phyloP scores from a whole-genome alignment of 2,888 invertebrate genomes.

The Calameuta filiformis region DNA sequence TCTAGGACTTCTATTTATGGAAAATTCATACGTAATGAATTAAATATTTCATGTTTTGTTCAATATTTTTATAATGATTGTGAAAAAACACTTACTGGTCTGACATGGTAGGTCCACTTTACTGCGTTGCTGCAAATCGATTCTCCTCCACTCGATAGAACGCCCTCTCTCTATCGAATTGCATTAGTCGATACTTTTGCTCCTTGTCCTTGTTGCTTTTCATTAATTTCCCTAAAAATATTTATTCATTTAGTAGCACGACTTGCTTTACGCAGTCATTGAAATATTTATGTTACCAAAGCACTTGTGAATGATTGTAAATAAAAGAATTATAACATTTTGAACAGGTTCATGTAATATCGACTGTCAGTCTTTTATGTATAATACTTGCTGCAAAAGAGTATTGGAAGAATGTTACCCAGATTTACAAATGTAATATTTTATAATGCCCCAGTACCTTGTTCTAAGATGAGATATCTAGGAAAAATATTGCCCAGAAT shows the following conservation, averaged over 20 bases:
- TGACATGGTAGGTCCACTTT: conserved; percentile 47
- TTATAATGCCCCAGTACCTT: not conserved
- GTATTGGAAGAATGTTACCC: not conserved
- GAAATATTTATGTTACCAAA: not conserved
- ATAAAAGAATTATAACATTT: not conserved
- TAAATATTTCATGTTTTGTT: conserved; percentile 5
- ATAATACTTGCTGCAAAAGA: not conserved
- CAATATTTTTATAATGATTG: conserved; percentile 9
- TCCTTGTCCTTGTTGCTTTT: not conserved
- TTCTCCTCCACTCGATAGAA: conserved; percentile 15
- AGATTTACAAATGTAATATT: not conserved
- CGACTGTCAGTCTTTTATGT: not conserved
- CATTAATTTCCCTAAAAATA: not conserved
- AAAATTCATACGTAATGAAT: not conserved
- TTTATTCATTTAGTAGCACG: not conserved
- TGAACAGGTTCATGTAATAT: not conserved
- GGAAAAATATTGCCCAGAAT: not conserved
- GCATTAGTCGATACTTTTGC: not conserved
- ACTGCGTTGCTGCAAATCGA: conserved; percentile 22
- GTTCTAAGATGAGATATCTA: not conserved
- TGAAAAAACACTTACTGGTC: conserved; percentile 53
- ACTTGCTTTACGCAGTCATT: not conserved
- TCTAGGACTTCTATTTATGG: not conserved
- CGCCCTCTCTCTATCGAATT: not conserved
- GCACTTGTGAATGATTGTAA: not conserved